Base-by-base conservation (phyloP, 2,113 vertebrate genomes). In the Oceanites oceanicus region DNA sequence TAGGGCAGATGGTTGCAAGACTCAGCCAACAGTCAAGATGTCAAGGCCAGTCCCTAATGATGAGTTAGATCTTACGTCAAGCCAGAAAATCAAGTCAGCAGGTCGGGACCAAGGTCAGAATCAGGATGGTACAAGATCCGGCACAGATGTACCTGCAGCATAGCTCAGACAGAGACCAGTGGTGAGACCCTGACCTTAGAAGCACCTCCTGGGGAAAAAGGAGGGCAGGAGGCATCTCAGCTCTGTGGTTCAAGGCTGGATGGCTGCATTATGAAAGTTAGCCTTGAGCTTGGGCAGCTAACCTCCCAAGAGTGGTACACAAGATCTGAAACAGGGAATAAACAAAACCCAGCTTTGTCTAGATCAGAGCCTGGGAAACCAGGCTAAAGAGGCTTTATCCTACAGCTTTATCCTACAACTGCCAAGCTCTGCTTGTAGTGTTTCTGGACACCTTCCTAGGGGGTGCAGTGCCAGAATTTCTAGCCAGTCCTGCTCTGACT, bases 121-220 rank as follows among this genome's bases (percentile, higher is more conserved):
- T 61, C 7, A 9, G 18, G 18, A 10, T 45, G 36, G 17, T 63
- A 7, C 9, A 27, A 50, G 55, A 27, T 26, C n/a, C 0, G 0
- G 47, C 49, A 55, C n/a, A 38, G 17, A 16, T 34, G 12, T 50
- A 21, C 15, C 32, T 58, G 38, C 62, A 70, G 62, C 8, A 1
- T 30, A 45, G 61, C 61, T 79, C 55, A 18, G 34, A 71, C 71
- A n/a, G 40, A 74, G 53, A 62, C 36, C 20, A 4, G 36, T 22
- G 45, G 10, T 13, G 38, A 75, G 70, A 38, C 49, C 6, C 29
- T 81, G 34, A 20, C 30, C 38, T 81, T 47, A 36, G 50, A 61
- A 53, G 58, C 15, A 42, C 26, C 19, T 59, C 30, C 19, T 53
- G 30, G 21, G 74, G 74, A 29, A 44, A 42, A 56, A 27, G 49